Percentiles rank a stretch among this genome's conserved stretches.
Conservation (phyloP, 2,888 invertebrate genomes). For the Drosophila ezoana region DNA sequence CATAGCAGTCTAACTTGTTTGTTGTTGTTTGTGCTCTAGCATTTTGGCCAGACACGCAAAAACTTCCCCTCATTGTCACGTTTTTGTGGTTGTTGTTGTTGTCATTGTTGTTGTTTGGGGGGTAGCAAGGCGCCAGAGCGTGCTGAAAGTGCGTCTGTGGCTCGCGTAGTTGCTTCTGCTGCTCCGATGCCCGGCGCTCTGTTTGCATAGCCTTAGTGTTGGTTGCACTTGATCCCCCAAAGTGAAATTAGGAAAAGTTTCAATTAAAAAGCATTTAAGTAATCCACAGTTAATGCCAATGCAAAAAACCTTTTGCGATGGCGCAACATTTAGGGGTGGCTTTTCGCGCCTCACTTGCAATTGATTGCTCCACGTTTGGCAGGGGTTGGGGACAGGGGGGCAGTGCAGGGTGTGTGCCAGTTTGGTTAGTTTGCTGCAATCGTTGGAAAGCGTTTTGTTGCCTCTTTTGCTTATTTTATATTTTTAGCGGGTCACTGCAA, state of each 20-base stretch:
- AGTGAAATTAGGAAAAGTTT: constrained; percentile 81
- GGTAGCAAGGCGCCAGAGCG: constrained; percentile 74
- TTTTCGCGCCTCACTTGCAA: constrained; percentile 53
- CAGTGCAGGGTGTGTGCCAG: constrained; percentile 21
- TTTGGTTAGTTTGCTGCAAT: constrained; percentile 37
- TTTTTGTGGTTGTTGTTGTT: constrained; percentile 26
- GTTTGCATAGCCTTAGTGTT: constrained; percentile 67
- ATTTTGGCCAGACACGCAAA: constrained; percentile 74
- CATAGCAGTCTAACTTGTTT: constrained; percentile 1
- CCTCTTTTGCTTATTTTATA: constrained; percentile 19
- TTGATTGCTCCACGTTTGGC: constrained; percentile 34
- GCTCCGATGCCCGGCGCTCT: constrained; percentile 15
- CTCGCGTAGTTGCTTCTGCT: constrained; percentile 14
- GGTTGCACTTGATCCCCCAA: constrained; percentile 79
- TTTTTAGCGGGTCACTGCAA: constrained; percentile 68
- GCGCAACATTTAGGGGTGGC: constrained; percentile 48
- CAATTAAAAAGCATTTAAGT: constrained; percentile 84
- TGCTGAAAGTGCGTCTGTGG: constrained; percentile 42
- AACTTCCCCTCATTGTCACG: constrained; percentile 50
- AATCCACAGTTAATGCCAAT: constrained; percentile 78
- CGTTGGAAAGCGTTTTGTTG: constrained; percentile 13
- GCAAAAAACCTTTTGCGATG: constrained; percentile 53
- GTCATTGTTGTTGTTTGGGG: constrained; percentile 20
- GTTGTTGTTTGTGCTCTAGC: constrained; percentile 41
- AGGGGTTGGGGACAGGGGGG: too few relatives aligned